Percentiles rank a stretch among this genome's conserved stretches.
phyloP scores from a whole-genome alignment of 2,888 invertebrate species.

The Hyalella azteca region DNA sequence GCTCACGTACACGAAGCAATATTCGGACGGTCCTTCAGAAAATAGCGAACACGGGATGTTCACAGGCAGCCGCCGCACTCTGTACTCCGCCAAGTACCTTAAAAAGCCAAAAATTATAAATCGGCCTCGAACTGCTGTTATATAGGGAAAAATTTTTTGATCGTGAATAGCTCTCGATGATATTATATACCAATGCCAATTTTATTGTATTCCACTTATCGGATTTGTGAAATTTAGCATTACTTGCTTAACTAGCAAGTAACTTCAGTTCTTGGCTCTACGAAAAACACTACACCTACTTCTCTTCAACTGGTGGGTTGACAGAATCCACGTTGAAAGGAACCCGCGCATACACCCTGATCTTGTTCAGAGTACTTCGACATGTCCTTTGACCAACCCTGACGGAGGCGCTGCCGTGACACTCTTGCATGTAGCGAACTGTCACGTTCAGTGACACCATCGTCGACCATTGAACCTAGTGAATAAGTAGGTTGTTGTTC shows the following conservation, averaged over 20 bases:
- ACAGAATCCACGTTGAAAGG: slow-evolving; percentile 74
- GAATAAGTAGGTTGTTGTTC: neutral
- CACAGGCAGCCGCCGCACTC: slow-evolving; percentile 71
- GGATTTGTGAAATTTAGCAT: too few species aligned
- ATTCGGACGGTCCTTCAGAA: slow-evolving; percentile 81
- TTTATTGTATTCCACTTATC: too few species aligned
- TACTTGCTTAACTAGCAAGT: too few species aligned
- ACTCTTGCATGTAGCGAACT: slow-evolving; percentile 45
- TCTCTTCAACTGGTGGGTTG: slow-evolving; percentile 71
- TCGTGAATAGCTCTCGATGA: too few species aligned
- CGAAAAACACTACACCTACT: slow-evolving; percentile 61
- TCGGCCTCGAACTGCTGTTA: too few species aligned
- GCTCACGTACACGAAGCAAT: slow-evolving; percentile 87
- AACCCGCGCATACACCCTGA: slow-evolving; percentile 71
- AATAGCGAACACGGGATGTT: slow-evolving; percentile 82
- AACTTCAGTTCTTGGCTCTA: too few species aligned
- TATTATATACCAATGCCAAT: too few species aligned
- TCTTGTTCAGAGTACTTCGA: slow-evolving; percentile 58
- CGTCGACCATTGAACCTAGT: neutral
- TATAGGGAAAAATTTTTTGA: too few species aligned
- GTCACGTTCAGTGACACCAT: slow-evolving; percentile 1
- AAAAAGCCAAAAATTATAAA: too few species aligned
- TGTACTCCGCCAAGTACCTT: slow-evolving; percentile 71
- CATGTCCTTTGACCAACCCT: slow-evolving; percentile 59
- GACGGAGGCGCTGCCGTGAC: slow-evolving; percentile 55